Base-by-base conservation (phyloP, 1,140 invertebrate species). In the Cydia amplana region DNA sequence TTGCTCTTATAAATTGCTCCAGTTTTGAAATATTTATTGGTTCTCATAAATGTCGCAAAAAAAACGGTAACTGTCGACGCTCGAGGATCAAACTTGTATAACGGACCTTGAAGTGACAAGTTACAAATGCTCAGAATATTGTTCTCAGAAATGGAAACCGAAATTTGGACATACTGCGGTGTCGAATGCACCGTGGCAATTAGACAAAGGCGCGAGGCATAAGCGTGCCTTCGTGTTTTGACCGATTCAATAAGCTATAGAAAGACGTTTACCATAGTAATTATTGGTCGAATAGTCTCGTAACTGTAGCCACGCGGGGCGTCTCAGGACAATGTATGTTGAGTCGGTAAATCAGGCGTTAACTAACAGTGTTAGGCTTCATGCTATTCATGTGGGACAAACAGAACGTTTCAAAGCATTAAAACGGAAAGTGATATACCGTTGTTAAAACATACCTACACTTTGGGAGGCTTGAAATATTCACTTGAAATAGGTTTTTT, bases 161-260 rank as follows among this genome's bases (percentile, higher is more conserved):
- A 91, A 86, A 89, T 91, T 89, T 88, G 88, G 87, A 88, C 89
- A 84, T 82, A 87, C 82, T 91, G 89, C 81, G 89, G 88, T 87
- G 83, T 83, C 76, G 76, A 84, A 85, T 81, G 75, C 74, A 78
- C 74, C 83, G 80, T 88, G 80, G 80, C 70, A 77, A 40, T 74
- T 73, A 64, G 75, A 89, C 84, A 87, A 84, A 81, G 78, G 75
- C 80, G 80, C 82, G 86, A 83, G 77, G 75, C 77, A 78, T 87
- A 87, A 91, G 88, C 86, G 89, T 91, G 88, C 85, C 88, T 85
- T 85, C 75, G 78, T 86, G 77, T 87, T 87, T 83, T 89, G 88
- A 88, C 87, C 81, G 81, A 85, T 86, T 82, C 83, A 87, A 88
- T 85, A 85, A 89, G 75, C 74, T 74, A 80, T 77, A 77, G 79